A percentile compares a stretch with the other conserved stretches of the same genome.
Conservation (phyloP, 2,113 vertebrate species). For the Mola mola region DNA sequence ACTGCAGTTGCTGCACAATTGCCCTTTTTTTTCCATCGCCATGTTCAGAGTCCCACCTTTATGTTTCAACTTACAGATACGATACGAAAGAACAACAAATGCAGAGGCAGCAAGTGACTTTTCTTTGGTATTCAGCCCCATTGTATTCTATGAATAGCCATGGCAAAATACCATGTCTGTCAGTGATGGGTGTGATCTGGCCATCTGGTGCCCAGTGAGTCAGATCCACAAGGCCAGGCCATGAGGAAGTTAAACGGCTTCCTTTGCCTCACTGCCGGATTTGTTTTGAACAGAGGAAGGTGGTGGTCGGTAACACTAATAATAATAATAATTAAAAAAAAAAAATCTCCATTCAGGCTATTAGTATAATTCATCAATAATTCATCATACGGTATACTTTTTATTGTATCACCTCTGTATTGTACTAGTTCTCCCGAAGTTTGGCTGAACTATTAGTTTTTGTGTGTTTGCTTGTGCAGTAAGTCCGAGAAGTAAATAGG, state of each 20-base stretch:
- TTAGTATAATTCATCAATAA: too few species aligned
- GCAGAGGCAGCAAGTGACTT: neutral
- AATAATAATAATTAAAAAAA: too few species aligned
- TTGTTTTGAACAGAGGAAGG: slow-evolving; percentile 61
- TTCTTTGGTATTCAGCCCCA: neutral
- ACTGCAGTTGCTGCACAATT: neutral
- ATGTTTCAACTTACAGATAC: neutral
- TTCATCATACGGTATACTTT: too few species aligned
- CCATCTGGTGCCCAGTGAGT: slow-evolving; percentile 64
- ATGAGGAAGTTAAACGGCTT: slow-evolving; percentile 70
- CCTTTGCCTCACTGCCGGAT: slow-evolving; percentile 57
- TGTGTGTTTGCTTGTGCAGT: too few species aligned
- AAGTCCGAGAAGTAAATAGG: too few species aligned
- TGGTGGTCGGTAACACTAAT: too few species aligned
- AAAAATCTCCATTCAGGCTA: too few species aligned
- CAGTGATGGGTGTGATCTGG: slow-evolving; percentile 36
- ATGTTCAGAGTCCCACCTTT: neutral
- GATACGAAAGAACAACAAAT: neutral
- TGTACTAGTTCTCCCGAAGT: too few species aligned
- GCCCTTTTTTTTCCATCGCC: neutral
- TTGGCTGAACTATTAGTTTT: too few species aligned
- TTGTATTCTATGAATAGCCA: slow-evolving; percentile 62
- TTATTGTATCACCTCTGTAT: too few species aligned
- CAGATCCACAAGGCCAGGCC: slow-evolving; percentile 63
- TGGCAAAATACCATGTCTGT: slow-evolving; percentile 24